Base-by-base conservation (phyloP, 2,797 vertebrate species). In the Tokudaia muenninki region DNA sequence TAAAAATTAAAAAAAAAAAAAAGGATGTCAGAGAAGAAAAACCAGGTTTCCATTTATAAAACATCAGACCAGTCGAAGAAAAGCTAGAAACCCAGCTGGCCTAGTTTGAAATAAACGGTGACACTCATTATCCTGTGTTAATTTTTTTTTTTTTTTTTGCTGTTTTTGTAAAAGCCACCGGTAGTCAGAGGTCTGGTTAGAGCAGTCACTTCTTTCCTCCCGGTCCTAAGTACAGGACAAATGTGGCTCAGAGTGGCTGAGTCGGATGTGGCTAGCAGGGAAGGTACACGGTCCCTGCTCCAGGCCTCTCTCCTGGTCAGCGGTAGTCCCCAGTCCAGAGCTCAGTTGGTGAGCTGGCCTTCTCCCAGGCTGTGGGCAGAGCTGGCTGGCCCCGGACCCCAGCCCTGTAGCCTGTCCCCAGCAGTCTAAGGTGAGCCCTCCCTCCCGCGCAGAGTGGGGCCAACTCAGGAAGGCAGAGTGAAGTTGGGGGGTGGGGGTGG, bases 31-130 rank as follows among this genome's bases (percentile, higher is more conserved):
- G 98, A 98, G 97, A 98, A 98, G 98, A 98, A 96, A 97, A 97
- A 92, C 67, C 75, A 91, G 93, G 94, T 97, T 98, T 98, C 3
- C 87, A 97, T 98, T 98, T 98, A 98, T 98, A 98, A 98, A 99
- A 98, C 94, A 97, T 97, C 96, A 97, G 97, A 98, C 90, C 94
- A 92, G 88, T 97, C 98, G 97, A 98, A 98, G 98, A 98, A 97
- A 98, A 98, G 98, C 98, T 89, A 96, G 98, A 96, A 96, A 94
- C 95, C 96, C 94, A 94, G 98, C 97, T 97, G 98, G 98, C 97
- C 97, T 96, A 79, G 90, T 87, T 95, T 92, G 97, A 83, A 93
- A 52, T 86, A 37, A 70, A 89, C 50, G 1, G 80, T 86, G 52
- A 97, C 97, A 96, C 97, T 97, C 47, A 8, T 96, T 96, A 97